Conservation (phyloP, 2,797 vertebrate genomes). For the Podarcis lilfordi region DNA sequence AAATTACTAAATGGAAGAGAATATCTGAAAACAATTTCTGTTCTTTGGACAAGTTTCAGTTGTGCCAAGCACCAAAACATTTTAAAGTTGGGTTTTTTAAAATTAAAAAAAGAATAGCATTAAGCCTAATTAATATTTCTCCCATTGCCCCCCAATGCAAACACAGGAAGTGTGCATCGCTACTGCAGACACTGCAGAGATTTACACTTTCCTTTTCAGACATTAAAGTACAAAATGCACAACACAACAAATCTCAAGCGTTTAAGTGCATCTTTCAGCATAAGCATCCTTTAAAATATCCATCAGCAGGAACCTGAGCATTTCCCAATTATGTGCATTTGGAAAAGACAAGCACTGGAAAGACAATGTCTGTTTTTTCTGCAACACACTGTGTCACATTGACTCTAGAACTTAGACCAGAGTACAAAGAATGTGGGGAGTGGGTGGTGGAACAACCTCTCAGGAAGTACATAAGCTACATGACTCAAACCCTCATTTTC, state of each 20-base stretch:
- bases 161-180: not conserved
- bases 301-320: not conserved
- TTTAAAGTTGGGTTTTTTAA: slow-evolving; percentile 56
- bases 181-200: fast-evolving
- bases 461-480: slow-evolving; percentile 2
- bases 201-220: not conserved
- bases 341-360: not conserved
- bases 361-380: not conserved
- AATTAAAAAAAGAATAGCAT: slow-evolving; percentile 5
- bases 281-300: not conserved
- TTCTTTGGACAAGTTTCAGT: slow-evolving; percentile 61
- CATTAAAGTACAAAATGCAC: not conserved
- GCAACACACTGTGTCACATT: not conserved
- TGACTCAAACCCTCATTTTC: not conserved
- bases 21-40: slow-evolving; percentile 38
- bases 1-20: slow-evolving; percentile 44
- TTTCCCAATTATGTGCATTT: not conserved
- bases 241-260: not conserved
- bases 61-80: slow-evolving; percentile 67
- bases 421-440: not conserved
- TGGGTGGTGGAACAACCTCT: not conserved
- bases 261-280: not conserved
- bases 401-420: slow-evolving; percentile 13
- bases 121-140: not conserved
- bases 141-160: not conserved